Base-by-base conservation (phyloP, 2,888 invertebrate genomes). In the Chloromyia formosa region DNA sequence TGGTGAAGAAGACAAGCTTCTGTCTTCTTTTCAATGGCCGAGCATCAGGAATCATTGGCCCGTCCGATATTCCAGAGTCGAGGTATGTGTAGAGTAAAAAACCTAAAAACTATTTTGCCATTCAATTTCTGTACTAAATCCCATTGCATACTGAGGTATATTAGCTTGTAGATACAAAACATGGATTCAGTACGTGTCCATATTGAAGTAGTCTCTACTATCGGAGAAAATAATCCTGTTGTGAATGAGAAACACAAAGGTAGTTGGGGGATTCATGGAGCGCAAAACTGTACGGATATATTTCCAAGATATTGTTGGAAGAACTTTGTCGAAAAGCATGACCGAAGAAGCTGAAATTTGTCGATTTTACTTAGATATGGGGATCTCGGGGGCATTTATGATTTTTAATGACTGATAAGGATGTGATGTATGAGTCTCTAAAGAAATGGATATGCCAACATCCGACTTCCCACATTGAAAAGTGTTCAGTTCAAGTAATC, bases 31-130 rank as follows among this genome's bases (percentile, higher is more conserved):
- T n/a, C 49, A 49, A 12, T n/a, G 12, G 16, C 49, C 12, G 49
- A 10, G 49, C 2, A n/a, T 2, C 16, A 12, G 3, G 49, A 49
- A 10, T 49, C 49, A n/a, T 3, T 3, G 16, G 49, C 2, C 16
- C 49, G 12, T n/a, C 49, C 49, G 49, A 49, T 49, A 49, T 49
- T 2, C 49, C 49, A 12, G n/a, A n/a, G n/a, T n/a, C n/a, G n/a
- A n/a, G n/a, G n/a, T n/a, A n/a, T n/a, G n/a, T n/a, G n/a, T n/a
- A n/a, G n/a, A 10, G 14, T 49, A 49, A 35, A 49, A 12, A 49
- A n/a, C n/a, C 49, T 49, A 49, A 49, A 12, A 49, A 49, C 49
- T 49, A 49, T n/a, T 49, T 49, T 49, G 49, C 49, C 49, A 49
- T 49, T 49, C 49, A 49, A 49, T 49, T 49, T 49, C 49, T 3